Conservation (phyloP, 2,888 invertebrate genomes). For the Bellardia pandia region DNA sequence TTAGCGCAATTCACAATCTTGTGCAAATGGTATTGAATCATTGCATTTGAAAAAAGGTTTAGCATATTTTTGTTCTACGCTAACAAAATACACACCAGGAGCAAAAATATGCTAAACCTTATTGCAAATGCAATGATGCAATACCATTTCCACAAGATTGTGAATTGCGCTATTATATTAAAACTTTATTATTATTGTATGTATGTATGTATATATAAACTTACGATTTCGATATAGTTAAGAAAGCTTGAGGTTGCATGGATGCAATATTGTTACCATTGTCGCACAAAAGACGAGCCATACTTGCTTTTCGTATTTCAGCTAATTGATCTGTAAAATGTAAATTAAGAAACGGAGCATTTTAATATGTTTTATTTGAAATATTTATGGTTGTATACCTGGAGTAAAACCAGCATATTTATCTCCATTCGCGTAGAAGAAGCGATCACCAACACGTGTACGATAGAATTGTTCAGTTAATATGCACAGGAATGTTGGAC, state of each 20-base stretch:
- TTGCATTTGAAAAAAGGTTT: too few relatives aligned
- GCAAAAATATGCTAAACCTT: too few relatives aligned
- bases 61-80: too few relatives aligned
- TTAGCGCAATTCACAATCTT: too few relatives aligned
- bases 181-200: neutral
- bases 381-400: conserved; percentile 40
- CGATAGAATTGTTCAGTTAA: conserved; percentile 94
- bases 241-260: conserved; percentile 89
- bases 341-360: conserved; percentile 6
- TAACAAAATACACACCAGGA: too few relatives aligned
- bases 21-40: too few relatives aligned
- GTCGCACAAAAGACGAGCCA: conserved; percentile 92
- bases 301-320: conserved; percentile 90
- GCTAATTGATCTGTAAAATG: conserved; percentile 87
- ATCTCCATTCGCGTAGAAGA: conserved; percentile 91
- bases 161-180: neutral
- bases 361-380: neutral
- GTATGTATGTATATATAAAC: conserved; percentile 73
- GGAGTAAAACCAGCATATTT: conserved; percentile 87
- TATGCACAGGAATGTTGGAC: conserved; percentile 95
- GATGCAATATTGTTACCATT: conserved; percentile 89
- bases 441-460: conserved; percentile 93
- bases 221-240: conserved; percentile 87
- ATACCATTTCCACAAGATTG: too few relatives aligned
- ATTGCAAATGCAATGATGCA: too few relatives aligned